Percentiles rank a stretch among this genome's conserved stretches.
phyloP scores from a whole-genome alignment of 2,797 vertebrate species.

The Arctocebus calabarensis region DNA sequence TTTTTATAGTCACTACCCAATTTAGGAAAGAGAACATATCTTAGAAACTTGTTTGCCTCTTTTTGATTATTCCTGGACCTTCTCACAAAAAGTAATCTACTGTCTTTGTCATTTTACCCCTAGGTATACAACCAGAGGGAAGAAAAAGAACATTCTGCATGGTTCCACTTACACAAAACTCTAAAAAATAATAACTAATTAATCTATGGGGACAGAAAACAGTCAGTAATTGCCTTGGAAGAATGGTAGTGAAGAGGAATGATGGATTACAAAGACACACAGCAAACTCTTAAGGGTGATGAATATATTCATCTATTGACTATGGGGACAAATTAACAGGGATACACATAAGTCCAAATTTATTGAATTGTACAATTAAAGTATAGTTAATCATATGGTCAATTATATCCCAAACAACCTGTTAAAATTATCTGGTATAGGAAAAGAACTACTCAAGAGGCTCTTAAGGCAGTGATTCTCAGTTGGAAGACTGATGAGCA shows the following conservation, averaged over 20 bases:
- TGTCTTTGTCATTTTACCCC: not conserved
- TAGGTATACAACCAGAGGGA: not conserved
- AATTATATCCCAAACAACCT: constrained; percentile 7
- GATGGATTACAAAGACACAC: not conserved
- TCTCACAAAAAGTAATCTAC: not conserved
- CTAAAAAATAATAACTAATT: constrained; percentile 3
- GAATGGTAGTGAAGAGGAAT: not conserved
- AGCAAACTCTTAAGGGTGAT: not conserved
- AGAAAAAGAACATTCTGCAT: not conserved
- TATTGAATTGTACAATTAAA: not conserved
- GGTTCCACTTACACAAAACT: not conserved
- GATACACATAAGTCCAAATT: not conserved
- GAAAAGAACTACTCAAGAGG: not conserved
- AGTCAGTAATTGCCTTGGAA: not conserved
- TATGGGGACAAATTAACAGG: not conserved
- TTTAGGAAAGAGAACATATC: not conserved
- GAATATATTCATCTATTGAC: not conserved
- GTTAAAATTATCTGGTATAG: not conserved
- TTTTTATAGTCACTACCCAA: not conserved
- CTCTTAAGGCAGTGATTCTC: not conserved
- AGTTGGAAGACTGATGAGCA: not conserved
- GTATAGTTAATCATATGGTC: not conserved
- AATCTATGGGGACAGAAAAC: not conserved
- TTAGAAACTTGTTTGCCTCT: not conserved
- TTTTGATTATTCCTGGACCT: not conserved